Percentiles rank a stretch among this genome's conserved stretches.
phyloP scores from a whole-genome alignment of 2,888 invertebrate species.

The Perdita meconis region DNA sequence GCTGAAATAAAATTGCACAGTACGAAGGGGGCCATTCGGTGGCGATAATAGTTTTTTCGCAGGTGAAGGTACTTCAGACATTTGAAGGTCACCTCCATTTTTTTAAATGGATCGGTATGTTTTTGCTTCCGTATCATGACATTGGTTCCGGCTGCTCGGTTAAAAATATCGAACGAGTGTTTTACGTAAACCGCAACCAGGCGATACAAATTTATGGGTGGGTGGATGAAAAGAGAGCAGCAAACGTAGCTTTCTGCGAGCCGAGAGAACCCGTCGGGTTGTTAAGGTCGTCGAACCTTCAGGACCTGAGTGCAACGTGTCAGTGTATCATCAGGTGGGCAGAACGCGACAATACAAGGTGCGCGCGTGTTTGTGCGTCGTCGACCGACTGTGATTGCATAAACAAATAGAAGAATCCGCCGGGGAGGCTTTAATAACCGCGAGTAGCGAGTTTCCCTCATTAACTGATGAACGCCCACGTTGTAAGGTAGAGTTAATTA shows the following conservation, averaged over 20 bases:
- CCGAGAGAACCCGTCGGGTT: constrained; percentile 34
- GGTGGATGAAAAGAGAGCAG: constrained; percentile 53
- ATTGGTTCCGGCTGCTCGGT: constrained; percentile 24
- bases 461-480: no score
- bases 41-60: no score
- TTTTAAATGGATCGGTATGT: no score
- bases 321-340: constrained; percentile 68
- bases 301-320: constrained; percentile 60
- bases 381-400: constrained; percentile 30
- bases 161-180: constrained; percentile 52
- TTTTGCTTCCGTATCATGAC: constrained; percentile 12
- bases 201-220: constrained; percentile 48
- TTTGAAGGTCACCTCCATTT: no score
- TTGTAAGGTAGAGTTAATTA: no score
- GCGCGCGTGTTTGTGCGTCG: constrained; percentile 35
- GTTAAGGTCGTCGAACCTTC: constrained; percentile 69
- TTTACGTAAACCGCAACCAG: constrained; percentile 53
- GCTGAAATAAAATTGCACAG: no score
- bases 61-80: no score
- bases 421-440: neutral
- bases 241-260: constrained; percentile 39
- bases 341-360: constrained; percentile 56
- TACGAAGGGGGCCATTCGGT: no score
- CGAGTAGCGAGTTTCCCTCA: no score
- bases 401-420: constrained; percentile 27